Percentiles rank a stretch among this genome's conserved stretches.
Evolutionary conservation across 1,140 invertebrate genomes (phyloP).

Genomic region (Phymorhynchus buccinoides): DNA sequence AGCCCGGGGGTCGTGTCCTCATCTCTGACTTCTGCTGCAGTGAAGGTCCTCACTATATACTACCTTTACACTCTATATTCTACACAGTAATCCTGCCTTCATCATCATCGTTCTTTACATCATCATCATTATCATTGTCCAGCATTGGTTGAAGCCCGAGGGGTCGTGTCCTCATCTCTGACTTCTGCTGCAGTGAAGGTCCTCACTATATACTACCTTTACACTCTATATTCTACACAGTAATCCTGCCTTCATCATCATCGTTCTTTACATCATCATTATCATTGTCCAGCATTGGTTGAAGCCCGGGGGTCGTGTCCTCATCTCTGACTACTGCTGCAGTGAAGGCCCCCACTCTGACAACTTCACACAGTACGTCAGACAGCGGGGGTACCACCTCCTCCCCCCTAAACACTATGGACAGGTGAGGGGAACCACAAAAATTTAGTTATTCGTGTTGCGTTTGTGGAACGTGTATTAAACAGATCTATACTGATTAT

Average conservation of each 20-base stretch:
- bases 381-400: slow-evolving; percentile 77
- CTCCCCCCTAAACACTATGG: slow-evolving; percentile 76
- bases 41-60: slow-evolving; percentile 74
- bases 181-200: too few relatives aligned
- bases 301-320: slow-evolving; percentile 78
- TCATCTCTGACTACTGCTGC: slow-evolving; percentile 79
- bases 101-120: too few relatives aligned
- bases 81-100: too few relatives aligned
- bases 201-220: too few relatives aligned
- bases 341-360: slow-evolving; percentile 75
- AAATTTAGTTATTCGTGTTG: too few relatives aligned
- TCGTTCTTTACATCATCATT: background rate
- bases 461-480: too few relatives aligned
- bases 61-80: too few relatives aligned
- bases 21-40: slow-evolving; percentile 79
- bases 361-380: slow-evolving; percentile 77
- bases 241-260: background rate
- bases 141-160: too few relatives aligned
- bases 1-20: slow-evolving; percentile 78
- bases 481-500: too few relatives aligned
- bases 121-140: too few relatives aligned
- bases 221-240: too few relatives aligned
- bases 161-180: too few relatives aligned
- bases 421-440: slow-evolving; percentile 72
- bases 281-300: slow-evolving; percentile 73